Percentiles rank a stretch among this genome's conserved stretches.
Conservation (phyloP, 2,113 vertebrate genomes). For the Neoarius graeffei region DNA sequence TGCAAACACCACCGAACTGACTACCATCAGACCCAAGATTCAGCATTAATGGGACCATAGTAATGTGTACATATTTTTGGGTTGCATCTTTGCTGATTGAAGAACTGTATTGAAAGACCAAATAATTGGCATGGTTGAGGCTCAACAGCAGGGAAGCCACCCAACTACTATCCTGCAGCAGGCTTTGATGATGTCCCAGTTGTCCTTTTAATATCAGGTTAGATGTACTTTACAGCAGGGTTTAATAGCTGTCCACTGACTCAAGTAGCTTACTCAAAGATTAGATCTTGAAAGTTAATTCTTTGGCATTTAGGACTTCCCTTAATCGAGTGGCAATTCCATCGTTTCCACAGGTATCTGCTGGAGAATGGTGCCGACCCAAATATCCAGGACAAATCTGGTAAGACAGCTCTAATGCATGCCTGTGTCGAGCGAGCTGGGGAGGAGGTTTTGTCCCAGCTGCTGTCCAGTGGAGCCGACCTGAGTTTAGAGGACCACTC, state of each 20-base stretch:
- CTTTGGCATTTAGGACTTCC: not conserved
- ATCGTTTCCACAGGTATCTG: slow-evolving; percentile 73
- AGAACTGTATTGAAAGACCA: not conserved
- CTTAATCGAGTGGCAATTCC: not conserved
- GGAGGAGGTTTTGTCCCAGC: slow-evolving; percentile 79
- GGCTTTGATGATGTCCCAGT: not conserved
- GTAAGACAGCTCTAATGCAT: slow-evolving; percentile 89
- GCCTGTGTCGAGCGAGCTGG: slow-evolving; percentile 82
- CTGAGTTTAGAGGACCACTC: slow-evolving; percentile 86
- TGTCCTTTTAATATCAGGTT: not conserved
- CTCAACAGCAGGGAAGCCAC: not conserved
- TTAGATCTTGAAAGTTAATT: not conserved
- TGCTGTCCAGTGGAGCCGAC: slow-evolving; percentile 81
- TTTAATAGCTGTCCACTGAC: not conserved
- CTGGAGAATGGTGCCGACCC: slow-evolving; percentile 89
- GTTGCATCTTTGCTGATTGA: not conserved
- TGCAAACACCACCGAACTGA: not conserved
- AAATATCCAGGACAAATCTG: slow-evolving; percentile 91
- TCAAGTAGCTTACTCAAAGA: not conserved
- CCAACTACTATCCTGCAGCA: not conserved
- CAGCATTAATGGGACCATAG: not conserved
- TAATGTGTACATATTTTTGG: not conserved
- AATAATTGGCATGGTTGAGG: not conserved
- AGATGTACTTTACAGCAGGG: not conserved
- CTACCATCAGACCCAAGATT: not conserved